phyloP scores from a whole-genome alignment of 2,797 vertebrate genomes.

The Botia almorhae region DNA sequence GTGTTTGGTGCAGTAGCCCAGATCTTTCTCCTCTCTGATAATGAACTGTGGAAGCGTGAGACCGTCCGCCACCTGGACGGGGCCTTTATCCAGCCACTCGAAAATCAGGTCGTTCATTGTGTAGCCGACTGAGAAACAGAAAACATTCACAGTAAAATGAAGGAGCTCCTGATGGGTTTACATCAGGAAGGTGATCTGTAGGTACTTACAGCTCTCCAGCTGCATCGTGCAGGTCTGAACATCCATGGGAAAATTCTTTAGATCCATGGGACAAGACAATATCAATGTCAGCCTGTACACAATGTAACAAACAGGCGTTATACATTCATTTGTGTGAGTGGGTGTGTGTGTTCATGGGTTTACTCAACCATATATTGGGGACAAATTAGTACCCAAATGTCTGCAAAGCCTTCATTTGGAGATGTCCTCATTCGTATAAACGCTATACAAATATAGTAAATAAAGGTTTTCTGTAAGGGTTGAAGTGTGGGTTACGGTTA shows the following conservation, averaged over 20 bases:
- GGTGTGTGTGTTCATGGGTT: no score
- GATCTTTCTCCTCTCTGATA: slow-evolving; percentile 94
- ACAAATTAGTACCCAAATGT: no score
- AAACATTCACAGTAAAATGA: background rate
- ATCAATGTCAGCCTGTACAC: slow-evolving; percentile 85
- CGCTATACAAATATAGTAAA: no score
- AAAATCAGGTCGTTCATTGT: slow-evolving; percentile 99
- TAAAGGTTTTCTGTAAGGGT: no score
- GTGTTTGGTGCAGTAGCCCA: slow-evolving; percentile 97
- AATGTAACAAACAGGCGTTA: slow-evolving; percentile 1
- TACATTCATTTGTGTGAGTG: no score
- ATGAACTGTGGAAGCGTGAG: slow-evolving; percentile 97
- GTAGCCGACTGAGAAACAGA: slow-evolving; percentile 87
- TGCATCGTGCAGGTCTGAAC: slow-evolving; percentile 95
- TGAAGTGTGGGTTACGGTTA: no score
- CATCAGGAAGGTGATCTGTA: no score
- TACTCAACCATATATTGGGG: no score
- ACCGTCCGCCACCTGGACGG: slow-evolving; percentile 96
- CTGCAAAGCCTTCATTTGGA: no score
- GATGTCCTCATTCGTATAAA: no score
- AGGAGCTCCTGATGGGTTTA: no score
- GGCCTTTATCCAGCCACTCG: slow-evolving; percentile 92
- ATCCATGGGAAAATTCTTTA: slow-evolving; percentile 98
- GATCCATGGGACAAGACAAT: slow-evolving; percentile 95
- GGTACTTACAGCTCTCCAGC: slow-evolving; percentile 91